Conservation (phyloP, 1,140 invertebrate species). For the Nylanderia fulva region DNA sequence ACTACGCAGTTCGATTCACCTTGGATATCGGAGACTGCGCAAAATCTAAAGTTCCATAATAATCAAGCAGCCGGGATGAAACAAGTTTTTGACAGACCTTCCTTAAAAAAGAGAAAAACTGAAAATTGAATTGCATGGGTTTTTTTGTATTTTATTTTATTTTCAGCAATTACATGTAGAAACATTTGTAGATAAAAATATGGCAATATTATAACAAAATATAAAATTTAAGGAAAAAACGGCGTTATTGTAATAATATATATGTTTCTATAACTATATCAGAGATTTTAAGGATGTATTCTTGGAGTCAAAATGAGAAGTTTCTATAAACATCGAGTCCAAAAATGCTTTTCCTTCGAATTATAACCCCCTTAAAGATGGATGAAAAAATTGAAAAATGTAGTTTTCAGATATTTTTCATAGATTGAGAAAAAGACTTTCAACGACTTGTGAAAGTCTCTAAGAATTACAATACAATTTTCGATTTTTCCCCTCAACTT, state of each 20-base stretch:
- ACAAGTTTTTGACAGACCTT: slow-evolving; percentile 96
- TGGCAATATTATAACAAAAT: neutral
- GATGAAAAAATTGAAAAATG: too few species aligned
- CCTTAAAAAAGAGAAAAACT: slow-evolving; percentile 89
- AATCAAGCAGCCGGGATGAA: slow-evolving; percentile 98
- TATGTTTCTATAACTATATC: neutral
- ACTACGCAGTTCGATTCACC: slow-evolving; percentile 99
- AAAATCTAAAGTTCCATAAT: slow-evolving; percentile 96
- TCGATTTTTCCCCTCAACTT: too few species aligned
- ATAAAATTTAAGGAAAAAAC: neutral
- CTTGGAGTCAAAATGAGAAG: too few species aligned
- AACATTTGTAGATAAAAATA: neutral
- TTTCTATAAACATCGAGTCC: too few species aligned
- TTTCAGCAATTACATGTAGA: slow-evolving; percentile 11
- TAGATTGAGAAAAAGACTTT: too few species aligned
- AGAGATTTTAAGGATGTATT: too few species aligned
- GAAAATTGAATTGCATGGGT: slow-evolving; percentile 72
- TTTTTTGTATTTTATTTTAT: neutral
- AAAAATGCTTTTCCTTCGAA: too few species aligned
- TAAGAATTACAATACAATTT: too few species aligned
- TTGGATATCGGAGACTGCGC: slow-evolving; percentile 96
- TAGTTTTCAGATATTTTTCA: too few species aligned
- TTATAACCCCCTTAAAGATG: too few species aligned
- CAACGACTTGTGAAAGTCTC: too few species aligned
- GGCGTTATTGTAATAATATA: neutral